Evolutionary conservation across 1,140 invertebrate genomes (phyloP).

Genomic region (Parapsyche elsis): DNA sequence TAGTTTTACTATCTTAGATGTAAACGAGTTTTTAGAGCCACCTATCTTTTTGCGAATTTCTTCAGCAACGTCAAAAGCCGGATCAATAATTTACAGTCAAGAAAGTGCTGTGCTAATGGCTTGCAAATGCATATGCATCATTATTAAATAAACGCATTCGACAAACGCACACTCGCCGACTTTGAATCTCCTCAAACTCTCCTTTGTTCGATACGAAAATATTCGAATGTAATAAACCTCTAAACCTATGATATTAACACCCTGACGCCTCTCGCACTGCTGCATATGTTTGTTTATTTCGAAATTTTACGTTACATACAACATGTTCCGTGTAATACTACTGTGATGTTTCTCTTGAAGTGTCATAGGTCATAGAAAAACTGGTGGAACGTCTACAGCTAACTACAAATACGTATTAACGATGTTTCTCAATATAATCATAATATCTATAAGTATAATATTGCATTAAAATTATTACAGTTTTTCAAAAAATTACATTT

Average conservation of each 20-base stretch:
- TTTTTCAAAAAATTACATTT: too few species aligned
- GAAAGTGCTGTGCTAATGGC: slow-evolving; percentile 30
- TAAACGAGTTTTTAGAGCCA: slow-evolving; percentile 48
- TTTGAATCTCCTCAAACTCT: too few species aligned
- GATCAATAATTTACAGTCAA: slow-evolving; percentile 44
- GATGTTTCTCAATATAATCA: background rate
- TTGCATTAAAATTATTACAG: too few species aligned
- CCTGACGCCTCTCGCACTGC: too few species aligned
- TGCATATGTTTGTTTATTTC: too few species aligned
- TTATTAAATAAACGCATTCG: background rate
- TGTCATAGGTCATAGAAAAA: slow-evolving; percentile 9
- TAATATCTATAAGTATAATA: too few species aligned
- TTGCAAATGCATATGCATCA: slow-evolving; percentile 17
- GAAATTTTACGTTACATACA: too few species aligned
- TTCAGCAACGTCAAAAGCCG: slow-evolving; percentile 38
- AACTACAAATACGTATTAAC: background rate
- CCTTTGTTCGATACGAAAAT: too few species aligned
- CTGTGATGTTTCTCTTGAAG: background rate
- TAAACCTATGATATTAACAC: too few species aligned
- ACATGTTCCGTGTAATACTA: background rate
- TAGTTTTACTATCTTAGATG: slow-evolving; percentile 49
- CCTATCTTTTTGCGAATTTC: slow-evolving; percentile 48
- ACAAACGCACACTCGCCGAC: too few species aligned
- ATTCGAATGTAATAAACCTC: too few species aligned
- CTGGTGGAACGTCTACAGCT: slow-evolving; percentile 2